Evolutionary conservation across 2,888 invertebrate genomes (phyloP), one percentile per base, ranked within the genome.

Genomic region (Agrotis clavis): DNA sequence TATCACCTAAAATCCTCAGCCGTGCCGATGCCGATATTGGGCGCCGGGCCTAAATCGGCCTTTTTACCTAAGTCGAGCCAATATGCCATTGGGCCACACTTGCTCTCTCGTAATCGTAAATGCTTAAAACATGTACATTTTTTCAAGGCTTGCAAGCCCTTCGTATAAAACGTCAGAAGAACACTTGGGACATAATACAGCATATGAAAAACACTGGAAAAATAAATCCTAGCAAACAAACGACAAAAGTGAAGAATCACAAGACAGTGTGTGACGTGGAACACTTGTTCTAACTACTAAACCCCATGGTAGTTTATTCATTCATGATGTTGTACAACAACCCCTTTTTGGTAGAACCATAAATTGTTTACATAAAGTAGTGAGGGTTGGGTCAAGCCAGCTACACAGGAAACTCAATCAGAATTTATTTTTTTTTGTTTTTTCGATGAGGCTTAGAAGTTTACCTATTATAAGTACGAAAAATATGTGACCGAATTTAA

Each of bases 271-370:
- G 64, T 75, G 83, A 86, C 83, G 84, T 79, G 79, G 83, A 90
- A 76, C 88, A 83, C 71, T 83, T 86, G 90, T 90, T 88, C 87
- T 82, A 87, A 74, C 80, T 81, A n/a, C n/a, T 87, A 86, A 81
- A 87, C 86, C 89, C 88, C 87, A 19, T 61, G 82, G 81, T 86
- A 88, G 87, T 89, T 92, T 91, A 90, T 84, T 82, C 79, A 92
- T 92, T 90, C 90, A 89, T 77, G 72, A 84, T 84, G 83, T 85
- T 89, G 88, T 87, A 88, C 82, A 86, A 89, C 84, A 89, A 88
- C 85, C 87, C 88, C 88, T 84, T 84, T 35, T 35, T 74, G 79
- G 79, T 77, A 78, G 82, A 85, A 88, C 86, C 88, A 88, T 88
- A 85, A 88, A 81, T 70, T 83, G 77, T 81, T 81, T 85, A 78